Conservation (phyloP, 2,888 invertebrate species). For the Hypomecis punctinalis region DNA sequence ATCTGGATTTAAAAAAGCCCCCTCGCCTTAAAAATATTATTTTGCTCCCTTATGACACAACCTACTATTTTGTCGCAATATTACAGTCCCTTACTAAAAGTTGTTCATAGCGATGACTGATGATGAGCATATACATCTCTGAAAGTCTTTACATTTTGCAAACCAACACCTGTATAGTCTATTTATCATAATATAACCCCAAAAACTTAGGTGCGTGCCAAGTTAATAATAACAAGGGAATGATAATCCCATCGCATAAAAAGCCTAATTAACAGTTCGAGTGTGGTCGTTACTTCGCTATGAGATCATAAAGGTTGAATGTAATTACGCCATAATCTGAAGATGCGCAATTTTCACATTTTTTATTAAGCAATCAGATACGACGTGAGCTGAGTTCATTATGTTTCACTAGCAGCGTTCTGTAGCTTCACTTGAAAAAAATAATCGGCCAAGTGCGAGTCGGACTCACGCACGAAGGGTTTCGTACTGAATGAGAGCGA, state of each 20-base stretch:
- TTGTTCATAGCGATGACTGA: too few relatives aligned
- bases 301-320: conserved; percentile 34
- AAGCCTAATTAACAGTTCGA: conserved; percentile 37
- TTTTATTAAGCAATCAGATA: conserved; percentile 32
- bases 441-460: too few relatives aligned
- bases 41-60: too few relatives aligned
- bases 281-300: conserved; percentile 34
- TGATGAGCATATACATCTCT: neutral
- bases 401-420: neutral
- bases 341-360: conserved; percentile 24
- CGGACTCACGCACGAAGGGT: too few relatives aligned
- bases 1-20: too few relatives aligned
- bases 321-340: conserved; percentile 24
- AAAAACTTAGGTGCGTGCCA: neutral
- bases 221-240: conserved; percentile 24
- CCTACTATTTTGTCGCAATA: too few relatives aligned
- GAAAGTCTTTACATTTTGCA: neutral
- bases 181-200: neutral
- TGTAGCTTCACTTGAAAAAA: neutral
- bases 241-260: conserved; percentile 32
- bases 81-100: too few relatives aligned
- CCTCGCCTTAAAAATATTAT: too few relatives aligned
- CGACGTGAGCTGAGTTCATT: conserved; percentile 7
- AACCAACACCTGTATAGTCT: neutral
- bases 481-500: too few relatives aligned